These are phyloP conservation scores for Sebastes steindachneri DNA, from an alignment of 2,797 vertebrate species.

Conservation along the genomic window DNA sequence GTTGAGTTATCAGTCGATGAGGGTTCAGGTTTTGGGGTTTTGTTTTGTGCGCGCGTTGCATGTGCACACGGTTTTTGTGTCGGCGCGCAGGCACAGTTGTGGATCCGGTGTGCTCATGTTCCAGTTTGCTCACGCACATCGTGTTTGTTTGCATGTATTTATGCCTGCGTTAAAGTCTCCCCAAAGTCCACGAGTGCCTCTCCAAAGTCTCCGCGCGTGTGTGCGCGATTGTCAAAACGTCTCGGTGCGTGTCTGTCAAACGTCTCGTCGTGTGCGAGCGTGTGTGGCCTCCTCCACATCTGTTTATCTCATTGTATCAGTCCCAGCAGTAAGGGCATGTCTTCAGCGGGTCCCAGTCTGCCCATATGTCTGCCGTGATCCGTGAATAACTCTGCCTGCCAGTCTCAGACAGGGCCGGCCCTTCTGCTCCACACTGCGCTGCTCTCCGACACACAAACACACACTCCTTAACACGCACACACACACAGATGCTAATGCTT, in stretches of 20 bases:
- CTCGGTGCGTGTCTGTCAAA: conserved; percentile 45
- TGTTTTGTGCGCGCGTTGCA: conserved; percentile 23
- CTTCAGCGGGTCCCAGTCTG: conserved; percentile 73
- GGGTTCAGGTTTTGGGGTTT: conserved; percentile 14
- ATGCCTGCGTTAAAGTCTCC: background rate
- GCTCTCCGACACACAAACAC: conserved; percentile 48
- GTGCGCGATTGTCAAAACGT: conserved; percentile 13
- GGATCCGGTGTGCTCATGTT: background rate
- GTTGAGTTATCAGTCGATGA: conserved; percentile 49
- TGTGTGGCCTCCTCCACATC: conserved; percentile 68
- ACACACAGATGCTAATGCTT: conserved; percentile 43
- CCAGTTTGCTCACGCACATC: background rate
- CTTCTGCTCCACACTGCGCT: conserved; percentile 46
- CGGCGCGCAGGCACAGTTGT: background rate
- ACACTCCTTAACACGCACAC: background rate
- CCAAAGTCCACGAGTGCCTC: background rate
- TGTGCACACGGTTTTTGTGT: conserved; percentile 7
- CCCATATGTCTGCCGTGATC: conserved; percentile 81
- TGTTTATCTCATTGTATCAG: conserved; percentile 76
- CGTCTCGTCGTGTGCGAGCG: conserved; percentile 19
- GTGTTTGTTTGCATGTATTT: background rate
- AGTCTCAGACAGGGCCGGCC: conserved; percentile 66
- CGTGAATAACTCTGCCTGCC: conserved; percentile 81
- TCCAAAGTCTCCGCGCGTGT: conserved; percentile 1
- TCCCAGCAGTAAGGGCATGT: conserved; percentile 76